These are phyloP conservation scores for Drosophila setosimentum DNA, from an alignment of 2,888 invertebrate species.

Conservation along the genomic window DNA sequence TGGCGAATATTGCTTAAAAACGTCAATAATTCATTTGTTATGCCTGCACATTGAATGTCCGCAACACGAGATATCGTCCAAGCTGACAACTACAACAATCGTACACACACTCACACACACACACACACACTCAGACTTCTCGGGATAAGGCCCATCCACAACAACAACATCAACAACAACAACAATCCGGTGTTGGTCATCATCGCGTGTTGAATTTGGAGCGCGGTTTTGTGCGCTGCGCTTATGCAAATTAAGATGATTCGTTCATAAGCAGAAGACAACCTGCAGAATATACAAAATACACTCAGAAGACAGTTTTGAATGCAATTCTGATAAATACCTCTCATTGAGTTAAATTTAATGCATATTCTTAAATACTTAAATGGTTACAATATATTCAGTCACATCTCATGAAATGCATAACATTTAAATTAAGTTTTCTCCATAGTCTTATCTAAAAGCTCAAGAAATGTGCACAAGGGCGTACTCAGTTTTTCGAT, in stretches of 20 bases:
- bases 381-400: neutral
- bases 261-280: slow-evolving; percentile 16
- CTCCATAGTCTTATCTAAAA: neutral
- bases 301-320: slow-evolving; percentile 9
- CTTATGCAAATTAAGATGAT: slow-evolving; percentile 78
- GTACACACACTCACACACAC: neutral
- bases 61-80: slow-evolving; percentile 81
- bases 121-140: neutral
- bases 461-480: no score
- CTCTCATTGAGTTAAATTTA: no score
- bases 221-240: slow-evolving; percentile 68
- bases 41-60: slow-evolving; percentile 85
- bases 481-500: no score
- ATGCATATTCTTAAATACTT: neutral
- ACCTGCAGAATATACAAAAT: neutral
- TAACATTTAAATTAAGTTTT: neutral
- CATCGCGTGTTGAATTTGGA: slow-evolving; percentile 75
- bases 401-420: neutral
- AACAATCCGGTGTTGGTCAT: neutral
- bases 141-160: slow-evolving; percentile 3
- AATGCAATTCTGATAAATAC: neutral
- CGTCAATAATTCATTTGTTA: slow-evolving; percentile 85
- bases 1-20: slow-evolving; percentile 85
- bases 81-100: slow-evolving; percentile 8
- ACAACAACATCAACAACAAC: neutral